Conservation (phyloP, 2,113 vertebrate genomes). For the Larimichthys crocea region DNA sequence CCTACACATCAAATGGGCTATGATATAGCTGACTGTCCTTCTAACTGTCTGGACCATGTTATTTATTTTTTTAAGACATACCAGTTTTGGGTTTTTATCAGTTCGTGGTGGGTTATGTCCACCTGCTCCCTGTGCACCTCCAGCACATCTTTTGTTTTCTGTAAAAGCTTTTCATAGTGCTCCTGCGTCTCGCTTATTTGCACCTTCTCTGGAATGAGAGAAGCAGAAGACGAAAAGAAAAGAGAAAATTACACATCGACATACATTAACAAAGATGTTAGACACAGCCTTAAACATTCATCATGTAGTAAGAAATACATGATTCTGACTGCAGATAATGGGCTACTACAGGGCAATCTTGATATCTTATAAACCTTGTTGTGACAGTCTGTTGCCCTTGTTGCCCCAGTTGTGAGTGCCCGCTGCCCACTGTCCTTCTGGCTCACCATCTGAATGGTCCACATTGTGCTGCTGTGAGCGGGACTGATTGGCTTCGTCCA, state of each 20-base stretch:
- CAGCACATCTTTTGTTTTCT: constrained; percentile 78
- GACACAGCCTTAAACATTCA: neutral
- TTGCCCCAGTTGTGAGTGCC: constrained; percentile 49
- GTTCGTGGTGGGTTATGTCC: constrained; percentile 74
- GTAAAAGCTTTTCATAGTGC: constrained; percentile 81
- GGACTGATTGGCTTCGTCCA: constrained; percentile 68
- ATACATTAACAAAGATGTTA: constrained; percentile 1
- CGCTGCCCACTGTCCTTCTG: constrained; percentile 51
- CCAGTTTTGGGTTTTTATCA: constrained; percentile 51
- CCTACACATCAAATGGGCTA: constrained; percentile 40
- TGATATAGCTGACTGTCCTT: neutral
- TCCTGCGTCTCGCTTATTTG: constrained; percentile 81
- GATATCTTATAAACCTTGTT: constrained; percentile 60
- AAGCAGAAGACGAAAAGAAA: neutral
- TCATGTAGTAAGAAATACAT: neutral
- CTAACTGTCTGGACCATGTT: neutral
- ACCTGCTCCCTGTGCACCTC: constrained; percentile 77
- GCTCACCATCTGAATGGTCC: constrained; percentile 85
- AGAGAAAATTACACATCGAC: neutral
- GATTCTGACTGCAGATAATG: neutral
- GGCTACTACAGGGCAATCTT: constrained; percentile 29
- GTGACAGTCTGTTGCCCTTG: constrained; percentile 65
- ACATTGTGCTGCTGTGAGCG: constrained; percentile 80
- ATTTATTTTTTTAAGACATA: constrained; percentile 28
- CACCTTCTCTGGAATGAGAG: constrained; percentile 42